Percentiles rank a stretch among this genome's conserved stretches.
These are phyloP conservation scores for Drosophila repletoides DNA, from an alignment of 1,140 invertebrate species.

Conservation along the genomic window DNA sequence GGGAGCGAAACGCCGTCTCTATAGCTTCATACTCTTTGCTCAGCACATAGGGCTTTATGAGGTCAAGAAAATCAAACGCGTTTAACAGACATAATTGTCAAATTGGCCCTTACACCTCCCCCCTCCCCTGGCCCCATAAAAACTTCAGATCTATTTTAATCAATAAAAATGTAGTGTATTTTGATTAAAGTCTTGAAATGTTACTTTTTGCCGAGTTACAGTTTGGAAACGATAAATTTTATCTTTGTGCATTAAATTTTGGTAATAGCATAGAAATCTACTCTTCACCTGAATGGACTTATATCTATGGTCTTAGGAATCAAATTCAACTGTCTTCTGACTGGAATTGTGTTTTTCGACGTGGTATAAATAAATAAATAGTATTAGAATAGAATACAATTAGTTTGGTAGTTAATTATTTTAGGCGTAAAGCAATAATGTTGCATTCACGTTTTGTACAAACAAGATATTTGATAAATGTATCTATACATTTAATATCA, in stretches of 20 bases:
- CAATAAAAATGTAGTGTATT: constrained; percentile 44
- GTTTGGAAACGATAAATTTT: constrained; percentile 15
- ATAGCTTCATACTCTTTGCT: no score
- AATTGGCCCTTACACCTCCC: no score
- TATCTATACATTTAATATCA: constrained; percentile 15
- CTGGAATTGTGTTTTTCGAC: constrained; percentile 14
- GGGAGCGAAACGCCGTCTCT: no score
- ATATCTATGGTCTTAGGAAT: no score
- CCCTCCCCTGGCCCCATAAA: no score
- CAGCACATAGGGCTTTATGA: no score
- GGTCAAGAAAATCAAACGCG: no score
- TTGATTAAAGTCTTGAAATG: constrained; percentile 29
- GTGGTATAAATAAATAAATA: constrained; percentile 32
- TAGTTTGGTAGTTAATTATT: constrained; percentile 32
- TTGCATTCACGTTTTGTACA: constrained; percentile 23
- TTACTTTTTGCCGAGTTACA: constrained; percentile 33
- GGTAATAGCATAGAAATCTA: constrained; percentile 30
- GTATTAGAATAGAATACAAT: constrained; percentile 33
- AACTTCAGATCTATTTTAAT: constrained; percentile 5
- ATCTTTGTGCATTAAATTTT: constrained; percentile 5
- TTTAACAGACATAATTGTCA: no score
- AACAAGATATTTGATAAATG: constrained; percentile 28
- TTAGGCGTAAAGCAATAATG: constrained; percentile 34
- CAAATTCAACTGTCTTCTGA: constrained; percentile 11
- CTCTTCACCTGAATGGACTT: constrained; percentile 34